Percentiles rank a stretch among this genome's conserved stretches.
These are phyloP conservation scores for Macrotrachela quadricornifera DNA, from an alignment of 1,140 invertebrate genomes.

Conservation along the genomic window DNA sequence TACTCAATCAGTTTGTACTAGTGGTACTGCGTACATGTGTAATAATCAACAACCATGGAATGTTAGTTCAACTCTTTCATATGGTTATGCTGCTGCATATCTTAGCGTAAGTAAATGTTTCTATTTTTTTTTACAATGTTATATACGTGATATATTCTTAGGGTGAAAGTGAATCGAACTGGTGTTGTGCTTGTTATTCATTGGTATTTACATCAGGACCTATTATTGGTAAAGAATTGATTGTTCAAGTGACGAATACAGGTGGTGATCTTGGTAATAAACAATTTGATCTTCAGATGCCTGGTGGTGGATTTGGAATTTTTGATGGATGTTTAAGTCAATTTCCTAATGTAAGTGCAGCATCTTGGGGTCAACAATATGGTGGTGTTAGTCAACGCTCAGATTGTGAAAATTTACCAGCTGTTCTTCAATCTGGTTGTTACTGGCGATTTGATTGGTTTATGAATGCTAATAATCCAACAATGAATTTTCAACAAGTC, in stretches of 20 bases:
- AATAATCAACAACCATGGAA: conserved; percentile 1
- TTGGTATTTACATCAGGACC: not conserved
- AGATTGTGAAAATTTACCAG: not conserved
- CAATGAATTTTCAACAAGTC: not conserved
- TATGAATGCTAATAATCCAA: not conserved
- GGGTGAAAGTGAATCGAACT: not conserved
- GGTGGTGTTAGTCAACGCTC: not conserved
- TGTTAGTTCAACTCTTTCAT: not conserved
- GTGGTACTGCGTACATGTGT: not conserved
- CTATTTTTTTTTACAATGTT: too few species aligned
- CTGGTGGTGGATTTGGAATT: not conserved
- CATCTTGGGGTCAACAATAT: not conserved
- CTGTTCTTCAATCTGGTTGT: not conserved
- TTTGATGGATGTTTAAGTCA: conserved; percentile 1
- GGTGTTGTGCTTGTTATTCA: conserved; percentile 4
- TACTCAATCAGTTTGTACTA: not conserved
- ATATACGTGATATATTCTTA: too few species aligned
- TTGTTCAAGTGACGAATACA: conserved; percentile 4
- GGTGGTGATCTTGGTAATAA: not conserved
- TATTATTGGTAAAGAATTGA: not conserved
- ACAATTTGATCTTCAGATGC: conserved; percentile 1
- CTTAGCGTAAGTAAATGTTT: not conserved
- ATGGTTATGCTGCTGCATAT: conserved; percentile 1
- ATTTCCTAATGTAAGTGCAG: not conserved
- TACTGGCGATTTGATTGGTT: conserved; percentile 6